Evolutionary conservation across 2,113 vertebrate species (phyloP).

Genomic region (Crotalus tigris): DNA sequence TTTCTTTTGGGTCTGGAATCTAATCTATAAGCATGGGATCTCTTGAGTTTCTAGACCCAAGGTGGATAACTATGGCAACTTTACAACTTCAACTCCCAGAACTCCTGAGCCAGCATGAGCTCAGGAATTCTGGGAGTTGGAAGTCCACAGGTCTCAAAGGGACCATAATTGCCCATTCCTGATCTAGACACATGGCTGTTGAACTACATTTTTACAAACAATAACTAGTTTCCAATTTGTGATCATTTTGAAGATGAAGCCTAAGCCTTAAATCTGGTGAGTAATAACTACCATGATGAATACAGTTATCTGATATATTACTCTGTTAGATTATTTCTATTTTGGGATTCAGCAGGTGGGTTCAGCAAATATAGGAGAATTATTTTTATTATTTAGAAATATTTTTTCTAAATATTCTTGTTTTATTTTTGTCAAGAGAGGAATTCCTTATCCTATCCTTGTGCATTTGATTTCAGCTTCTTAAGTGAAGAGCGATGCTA

Average conservation of each 20-base stretch:
- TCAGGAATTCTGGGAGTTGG: neutral
- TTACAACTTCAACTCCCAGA: neutral
- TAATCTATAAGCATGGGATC: neutral
- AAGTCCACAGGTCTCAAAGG: neutral
- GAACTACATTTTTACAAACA: neutral
- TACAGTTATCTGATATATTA: neutral
- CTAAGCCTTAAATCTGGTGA: neutral
- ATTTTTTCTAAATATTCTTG: neutral
- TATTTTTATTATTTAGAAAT: neutral
- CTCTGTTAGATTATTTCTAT: neutral
- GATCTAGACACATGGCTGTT: neutral
- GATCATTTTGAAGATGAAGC: neutral
- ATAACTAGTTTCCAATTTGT: neutral
- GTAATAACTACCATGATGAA: neutral
- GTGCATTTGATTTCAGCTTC: neutral
- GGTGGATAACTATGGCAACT: neutral
- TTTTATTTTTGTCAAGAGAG: neutral
- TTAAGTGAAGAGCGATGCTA: neutral
- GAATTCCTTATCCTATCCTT: neutral
- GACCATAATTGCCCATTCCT: neutral
- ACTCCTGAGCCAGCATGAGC: neutral
- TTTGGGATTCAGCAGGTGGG: neutral
- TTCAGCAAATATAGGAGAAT: neutral
- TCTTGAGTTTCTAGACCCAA: neutral
- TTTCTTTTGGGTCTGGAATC: neutral